Conservation (phyloP, 1,140 invertebrate genomes). For the Meloidogyne hapla region DNA sequence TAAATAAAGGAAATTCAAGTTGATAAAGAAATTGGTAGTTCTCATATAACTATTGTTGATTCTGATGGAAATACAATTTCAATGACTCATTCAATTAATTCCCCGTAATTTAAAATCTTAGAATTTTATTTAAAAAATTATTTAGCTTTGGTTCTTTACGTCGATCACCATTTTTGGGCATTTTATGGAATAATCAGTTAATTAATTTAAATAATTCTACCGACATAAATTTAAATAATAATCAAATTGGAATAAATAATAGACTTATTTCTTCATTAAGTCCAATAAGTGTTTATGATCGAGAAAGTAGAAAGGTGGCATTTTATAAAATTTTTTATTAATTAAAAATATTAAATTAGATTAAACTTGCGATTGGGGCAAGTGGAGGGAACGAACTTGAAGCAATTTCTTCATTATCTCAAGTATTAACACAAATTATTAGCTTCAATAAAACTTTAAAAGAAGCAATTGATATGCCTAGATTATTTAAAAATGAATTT, state of each 20-base stretch:
- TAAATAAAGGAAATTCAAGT: neutral
- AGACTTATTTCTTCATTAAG: constrained; percentile 86
- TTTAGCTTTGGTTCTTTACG: constrained; percentile 77
- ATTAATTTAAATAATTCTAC: constrained; percentile 81
- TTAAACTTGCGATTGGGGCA: constrained; percentile 76
- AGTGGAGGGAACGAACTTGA: constrained; percentile 84
- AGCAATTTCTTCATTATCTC: constrained; percentile 75
- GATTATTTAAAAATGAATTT: constrained; percentile 87
- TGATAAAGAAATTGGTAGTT: constrained; percentile 72
- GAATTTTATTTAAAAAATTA: constrained; percentile 10
- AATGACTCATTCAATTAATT: constrained; percentile 85
- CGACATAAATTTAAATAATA: too few species aligned
- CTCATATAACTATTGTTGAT: constrained; percentile 81
- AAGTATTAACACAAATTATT: constrained; percentile 75
- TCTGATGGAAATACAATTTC: constrained; percentile 85
- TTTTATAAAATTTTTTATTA: constrained; percentile 10
- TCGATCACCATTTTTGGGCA: constrained; percentile 77
- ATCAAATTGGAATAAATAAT: constrained; percentile 73
- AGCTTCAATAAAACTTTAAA: constrained; percentile 83
- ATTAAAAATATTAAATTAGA: constrained; percentile 32
- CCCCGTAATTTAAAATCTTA: constrained; percentile 69
- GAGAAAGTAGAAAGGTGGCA: constrained; percentile 70
- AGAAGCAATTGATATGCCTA: constrained; percentile 78
- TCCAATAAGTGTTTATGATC: constrained; percentile 79
- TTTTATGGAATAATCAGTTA: constrained; percentile 89